These are phyloP conservation scores for Mystacornis crossleyi DNA, from an alignment of 2,113 vertebrate genomes.

Conservation along the genomic window DNA sequence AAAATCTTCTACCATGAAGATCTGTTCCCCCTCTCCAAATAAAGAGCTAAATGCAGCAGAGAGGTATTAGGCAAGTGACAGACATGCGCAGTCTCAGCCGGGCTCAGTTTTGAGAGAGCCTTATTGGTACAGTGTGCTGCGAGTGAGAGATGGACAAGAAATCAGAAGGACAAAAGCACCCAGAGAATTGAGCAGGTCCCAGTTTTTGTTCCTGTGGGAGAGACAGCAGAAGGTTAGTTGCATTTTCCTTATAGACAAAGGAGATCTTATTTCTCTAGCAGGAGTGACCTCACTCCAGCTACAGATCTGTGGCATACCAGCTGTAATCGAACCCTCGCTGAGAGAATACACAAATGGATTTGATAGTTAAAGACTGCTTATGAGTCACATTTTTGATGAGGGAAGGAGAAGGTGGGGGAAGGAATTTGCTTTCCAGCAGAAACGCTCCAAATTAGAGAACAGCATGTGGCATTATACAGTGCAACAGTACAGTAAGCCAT, in stretches of 20 bases:
- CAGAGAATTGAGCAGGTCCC: constrained; percentile 52
- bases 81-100: constrained; percentile 25
- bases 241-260: constrained; percentile 50
- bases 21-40: constrained; percentile 42
- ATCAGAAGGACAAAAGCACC: constrained; percentile 49
- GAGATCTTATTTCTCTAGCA: constrained; percentile 54
- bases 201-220: constrained; percentile 67
- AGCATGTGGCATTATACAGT: constrained; percentile 4
- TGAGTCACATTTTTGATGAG: constrained; percentile 50
- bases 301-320: constrained; percentile 35
- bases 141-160: constrained; percentile 50
- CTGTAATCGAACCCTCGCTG: constrained; percentile 57
- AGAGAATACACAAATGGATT: constrained; percentile 58
- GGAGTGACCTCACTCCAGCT: constrained; percentile 61
- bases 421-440: constrained; percentile 51
- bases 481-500: constrained; percentile 18
- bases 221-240: constrained; percentile 73
- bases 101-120: constrained; percentile 24
- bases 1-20: constrained; percentile 57
- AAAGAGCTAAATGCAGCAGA: constrained; percentile 57
- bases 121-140: background rate
- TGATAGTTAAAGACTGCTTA: constrained; percentile 59
- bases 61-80: constrained; percentile 57
- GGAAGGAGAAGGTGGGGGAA: background rate
- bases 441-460: constrained; percentile 35